Evolutionary conservation across 2,113 vertebrate species (phyloP).

Genomic region (Pseudopipra pipra): DNA sequence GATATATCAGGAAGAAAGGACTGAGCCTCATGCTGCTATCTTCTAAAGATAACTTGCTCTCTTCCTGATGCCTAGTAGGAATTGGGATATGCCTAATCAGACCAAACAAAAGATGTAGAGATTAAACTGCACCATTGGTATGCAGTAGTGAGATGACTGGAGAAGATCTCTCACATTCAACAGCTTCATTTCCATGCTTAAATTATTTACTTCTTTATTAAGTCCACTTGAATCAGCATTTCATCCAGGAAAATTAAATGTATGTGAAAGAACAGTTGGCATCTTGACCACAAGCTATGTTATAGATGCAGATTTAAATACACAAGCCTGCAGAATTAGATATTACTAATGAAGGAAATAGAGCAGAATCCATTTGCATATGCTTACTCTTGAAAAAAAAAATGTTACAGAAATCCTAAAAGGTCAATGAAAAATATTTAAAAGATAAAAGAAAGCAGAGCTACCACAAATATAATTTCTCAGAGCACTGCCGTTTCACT

Average conservation of each 20-base stretch:
- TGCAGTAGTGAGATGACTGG: constrained; percentile 29
- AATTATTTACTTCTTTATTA: constrained; percentile 17
- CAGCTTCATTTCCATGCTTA: constrained; percentile 47
- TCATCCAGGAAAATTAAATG: constrained; percentile 33
- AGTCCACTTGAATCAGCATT: constrained; percentile 49
- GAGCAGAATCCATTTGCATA: neutral
- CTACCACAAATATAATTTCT: neutral
- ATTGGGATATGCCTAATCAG: constrained; percentile 8
- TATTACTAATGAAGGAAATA: neutral
- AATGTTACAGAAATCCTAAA: neutral
- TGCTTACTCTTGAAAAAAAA: neutral
- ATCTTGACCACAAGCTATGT: neutral
- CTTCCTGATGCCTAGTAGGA: constrained; percentile 8
- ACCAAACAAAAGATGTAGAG: constrained; percentile 34
- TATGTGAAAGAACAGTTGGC: neutral
- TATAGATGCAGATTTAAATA: neutral
- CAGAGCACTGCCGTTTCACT: neutral
- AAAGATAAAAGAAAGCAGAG: neutral
- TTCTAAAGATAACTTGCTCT: neutral
- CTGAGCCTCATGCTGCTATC: neutral
- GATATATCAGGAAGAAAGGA: neutral
- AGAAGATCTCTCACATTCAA: constrained; percentile 25
- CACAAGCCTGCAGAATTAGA: neutral
- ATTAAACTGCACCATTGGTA: constrained; percentile 39
- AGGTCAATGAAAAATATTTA: neutral